Percentiles rank a stretch among this genome's conserved stretches.
Evolutionary conservation across 1,140 invertebrate genomes (phyloP).

Genomic region (Limonius californicus): DNA sequence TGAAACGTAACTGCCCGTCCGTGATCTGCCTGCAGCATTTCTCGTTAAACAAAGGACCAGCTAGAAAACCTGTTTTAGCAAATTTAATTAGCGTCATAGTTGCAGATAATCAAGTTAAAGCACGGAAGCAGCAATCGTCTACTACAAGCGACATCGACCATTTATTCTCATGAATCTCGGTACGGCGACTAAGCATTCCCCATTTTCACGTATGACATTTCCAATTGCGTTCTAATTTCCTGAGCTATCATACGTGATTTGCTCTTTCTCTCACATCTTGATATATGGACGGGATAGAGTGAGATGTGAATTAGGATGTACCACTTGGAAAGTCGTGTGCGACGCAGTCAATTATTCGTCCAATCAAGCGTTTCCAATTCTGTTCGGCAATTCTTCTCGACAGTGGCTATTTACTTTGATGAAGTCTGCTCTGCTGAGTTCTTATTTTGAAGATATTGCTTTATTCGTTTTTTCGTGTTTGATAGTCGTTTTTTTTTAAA

Average conservation of each 20-base stretch:
- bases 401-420: constrained; percentile 25
- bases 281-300: not conserved
- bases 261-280: not conserved
- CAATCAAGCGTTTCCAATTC: constrained; percentile 31
- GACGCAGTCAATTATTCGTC: constrained; percentile 31
- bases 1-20: not conserved
- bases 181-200: not conserved
- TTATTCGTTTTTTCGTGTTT: not conserved
- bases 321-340: constrained; percentile 14
- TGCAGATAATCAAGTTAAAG: constrained; percentile 1
- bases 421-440: constrained; percentile 15
- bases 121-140: not conserved
- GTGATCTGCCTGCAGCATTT: constrained; percentile 1
- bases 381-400: constrained; percentile 26
- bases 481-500: not conserved
- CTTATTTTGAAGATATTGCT: constrained; percentile 15
- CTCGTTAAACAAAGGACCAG: constrained; percentile 1
- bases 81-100: constrained; percentile 8
- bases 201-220: constrained; percentile 11
- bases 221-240: constrained; percentile 11
- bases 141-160: not conserved
- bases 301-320: constrained; percentile 13
- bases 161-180: constrained; percentile 3
- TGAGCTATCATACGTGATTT: constrained; percentile 4
- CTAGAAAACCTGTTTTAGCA: constrained; percentile 1